Evolutionary conservation across 2,888 invertebrate genomes (phyloP), one percentile per base, ranked within the genome.

Genomic region (Monochamus alternatus): DNA sequence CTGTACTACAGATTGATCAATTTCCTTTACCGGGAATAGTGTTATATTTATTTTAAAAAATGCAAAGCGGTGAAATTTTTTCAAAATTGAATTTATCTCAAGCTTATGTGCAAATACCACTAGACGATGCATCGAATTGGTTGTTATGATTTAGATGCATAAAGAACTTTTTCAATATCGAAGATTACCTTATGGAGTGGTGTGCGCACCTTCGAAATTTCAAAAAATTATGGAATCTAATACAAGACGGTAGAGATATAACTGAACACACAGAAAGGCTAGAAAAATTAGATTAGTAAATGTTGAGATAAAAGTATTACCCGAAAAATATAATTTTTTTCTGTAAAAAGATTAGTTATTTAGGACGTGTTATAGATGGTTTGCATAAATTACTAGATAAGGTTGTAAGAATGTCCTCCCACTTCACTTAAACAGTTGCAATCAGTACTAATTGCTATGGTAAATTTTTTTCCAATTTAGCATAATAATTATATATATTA

Each of bases 101-200:
- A 22, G 22, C 22, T 22, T 22, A 73, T 47, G 55, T 69, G 32
- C 78, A 78, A 68, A 43, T 78, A n/a, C 7, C 30, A 22, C 52
- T 78, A 38, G 75, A 75, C n/a, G 70, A 75, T n/a, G 44, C 30
- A 4, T 75, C 78, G 2, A 59, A 65, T 22, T 38, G 44, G 5
- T 22, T 69, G 10, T 58, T 12, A 75, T 71, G 1, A 77, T 77
- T 30, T 71, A 30, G 10, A 77, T 75, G n/a, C 65, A 65, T 10
- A 69, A 64, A 51, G 77, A 75, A 0, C 64, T 84, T 31, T 83
- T 75, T 66, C 76, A 75, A 67, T 84, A 81, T 71, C 82, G 78
- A 0, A 63, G 83, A n/a, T 8, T n/a, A 8, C 58, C 58, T 58
- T 58, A n/a, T n/a, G 60, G 60, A 30, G 31, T 62, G 1, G 32